Base-by-base conservation (phyloP, 92 coral and sea anemone genomes). In the Phenganax marumi region DNA sequence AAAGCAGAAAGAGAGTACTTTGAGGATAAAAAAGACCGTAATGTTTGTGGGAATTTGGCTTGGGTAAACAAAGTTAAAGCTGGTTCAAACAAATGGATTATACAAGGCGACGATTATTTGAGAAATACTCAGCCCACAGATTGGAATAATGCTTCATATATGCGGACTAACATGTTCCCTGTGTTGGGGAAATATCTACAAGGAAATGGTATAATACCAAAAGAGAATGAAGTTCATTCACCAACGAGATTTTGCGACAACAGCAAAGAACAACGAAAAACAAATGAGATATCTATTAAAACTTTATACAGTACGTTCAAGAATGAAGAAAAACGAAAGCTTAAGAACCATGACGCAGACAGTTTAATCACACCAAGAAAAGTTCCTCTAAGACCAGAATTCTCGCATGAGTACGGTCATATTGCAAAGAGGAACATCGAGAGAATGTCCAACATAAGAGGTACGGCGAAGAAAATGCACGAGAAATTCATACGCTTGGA, bases 281-380 rank as follows among this genome's bases (percentile, higher is more conserved):
- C 48, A 12, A 47, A 11, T 10, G 52, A 56, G 10, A 68, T 56
- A 2, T 76, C 81, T 8, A 54, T 76, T 12, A 76, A 25, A 8
- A 76, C 81, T 10, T 62, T 76, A 18, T 74, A 74, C 79, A 74
- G 47, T 51, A 74, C 79, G 39, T 76, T 76, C 14, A 76, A 76
- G 54, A 76, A 76, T 26, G 81, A 76, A 16, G 50, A 12, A 13
- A 76, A 26, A 2, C 8, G 18, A 9, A 76, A 51, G 13, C 49
- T 56, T 14, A 24, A 9, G 52, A 25, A n/a, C 8, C 81, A 76
- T 22, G 53, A 22, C 12, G 24, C 22, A 18, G 79, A 51, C n/a
- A 63, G 24, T 13, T 10, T 76, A 12, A 19, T 52, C 17, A 66
- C 26, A 33, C 50, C 50, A 6, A 12, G 7, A 25, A 66, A 22